Base-by-base conservation (phyloP, 2,888 invertebrate genomes). In the Drosophila paranaensis region DNA sequence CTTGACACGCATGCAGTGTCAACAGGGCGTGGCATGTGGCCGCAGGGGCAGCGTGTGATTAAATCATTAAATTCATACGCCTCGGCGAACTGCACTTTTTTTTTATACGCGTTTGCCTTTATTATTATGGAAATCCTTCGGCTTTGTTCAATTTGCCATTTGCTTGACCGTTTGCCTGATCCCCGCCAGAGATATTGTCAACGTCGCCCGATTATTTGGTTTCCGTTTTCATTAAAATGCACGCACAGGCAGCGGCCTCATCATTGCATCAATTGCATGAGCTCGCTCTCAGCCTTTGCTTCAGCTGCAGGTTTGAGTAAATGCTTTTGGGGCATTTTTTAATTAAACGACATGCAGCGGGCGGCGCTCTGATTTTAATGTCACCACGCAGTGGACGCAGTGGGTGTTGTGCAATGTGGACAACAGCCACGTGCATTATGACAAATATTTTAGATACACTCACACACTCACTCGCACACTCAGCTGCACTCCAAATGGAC, bases 41-140 rank as follows among this genome's bases (percentile, higher is more conserved):
- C 64, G 40, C 67, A 66, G 77, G 64, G 50, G 66, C 43, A 74
- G 67, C 71, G 72, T 74, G 79, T 82, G 91, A 91, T 91, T 91
- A 90, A 92, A 92, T 92, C 92, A 91, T 92, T 91, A 91, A 91
- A 91, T 91, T 91, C 91, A 91, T 91, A 86, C 91, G 91, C 91
- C 82, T 83, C 79, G 80, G 80, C 81, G 79, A 80, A 78, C 81
- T 90, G 90, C 90, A 90, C 77, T 88, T 88, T 87, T 84, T 58
- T 27, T 27, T 27, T 27, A 6, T 6, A 5, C 27, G 27, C 27
- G 5, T 27, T 6, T 27, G 27, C 27, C 27, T 27, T 27, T 27
- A 27, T 27, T 74, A 76, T 76, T 73, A 72, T 74, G 74, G 57
- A 73, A 75, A 67, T 82, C 73, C 67, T 78, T 63, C 4, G 75